Conservation (phyloP, 2,797 vertebrate species). For the Nyctalus aviator region DNA sequence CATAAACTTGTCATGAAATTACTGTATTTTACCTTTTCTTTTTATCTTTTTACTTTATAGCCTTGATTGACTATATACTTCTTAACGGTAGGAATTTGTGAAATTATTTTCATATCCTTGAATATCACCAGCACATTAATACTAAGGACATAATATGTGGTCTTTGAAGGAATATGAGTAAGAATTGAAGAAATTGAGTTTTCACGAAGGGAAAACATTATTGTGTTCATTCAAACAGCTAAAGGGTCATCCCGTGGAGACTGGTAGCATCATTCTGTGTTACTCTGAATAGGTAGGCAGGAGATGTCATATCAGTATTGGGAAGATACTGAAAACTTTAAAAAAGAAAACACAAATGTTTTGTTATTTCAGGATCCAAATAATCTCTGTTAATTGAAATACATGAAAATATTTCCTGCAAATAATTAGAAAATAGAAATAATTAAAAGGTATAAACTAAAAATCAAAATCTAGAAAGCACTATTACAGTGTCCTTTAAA, state of each 20-base stretch:
- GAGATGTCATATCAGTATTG: background rate
- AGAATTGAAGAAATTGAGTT: background rate
- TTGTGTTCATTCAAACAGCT: background rate
- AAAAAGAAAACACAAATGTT: background rate
- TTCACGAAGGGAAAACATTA: background rate
- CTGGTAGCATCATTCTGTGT: background rate
- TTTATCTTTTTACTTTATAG: slow-evolving; percentile 12
- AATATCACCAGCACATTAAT: background rate
- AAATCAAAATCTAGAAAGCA: background rate
- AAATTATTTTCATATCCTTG: background rate
- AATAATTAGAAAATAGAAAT: background rate
- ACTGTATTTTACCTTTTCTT: background rate
- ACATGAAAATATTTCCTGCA: background rate
- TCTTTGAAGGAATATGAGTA: background rate
- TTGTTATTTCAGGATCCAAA: background rate
- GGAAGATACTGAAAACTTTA: background rate
- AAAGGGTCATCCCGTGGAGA: background rate
- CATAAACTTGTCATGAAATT: background rate
- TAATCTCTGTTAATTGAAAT: background rate
- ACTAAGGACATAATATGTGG: background rate
- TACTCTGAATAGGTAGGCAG: background rate
- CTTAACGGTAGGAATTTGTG: background rate
- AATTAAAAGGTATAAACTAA: background rate
- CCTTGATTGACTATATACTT: background rate
- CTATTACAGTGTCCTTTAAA: background rate